Evolutionary conservation across 2,113 vertebrate species (phyloP).

Genomic region (Orientallactaga bullata): DNA sequence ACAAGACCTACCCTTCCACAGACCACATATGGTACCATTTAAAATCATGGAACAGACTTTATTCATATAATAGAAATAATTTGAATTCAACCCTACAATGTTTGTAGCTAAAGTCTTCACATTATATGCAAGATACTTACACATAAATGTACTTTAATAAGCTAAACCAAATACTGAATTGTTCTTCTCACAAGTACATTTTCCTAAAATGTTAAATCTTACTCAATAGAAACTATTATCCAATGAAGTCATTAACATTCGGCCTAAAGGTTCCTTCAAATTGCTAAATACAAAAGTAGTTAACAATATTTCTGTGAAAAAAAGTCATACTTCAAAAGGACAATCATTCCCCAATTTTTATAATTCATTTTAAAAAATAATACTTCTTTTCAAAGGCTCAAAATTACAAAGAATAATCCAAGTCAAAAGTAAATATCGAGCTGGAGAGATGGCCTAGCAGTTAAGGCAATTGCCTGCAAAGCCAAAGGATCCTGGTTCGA

Average conservation of each 20-base stretch:
- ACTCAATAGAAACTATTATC: not conserved
- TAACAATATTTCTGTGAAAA: not conserved
- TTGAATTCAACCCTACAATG: conserved; percentile 25
- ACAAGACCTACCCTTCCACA: not conserved
- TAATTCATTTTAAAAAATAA: not conserved
- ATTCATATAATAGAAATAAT: not conserved
- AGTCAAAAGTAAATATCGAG: not conserved
- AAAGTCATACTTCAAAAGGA: not conserved
- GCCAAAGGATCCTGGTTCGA: no score
- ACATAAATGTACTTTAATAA: conserved; percentile 25
- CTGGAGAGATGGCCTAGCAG: no score
- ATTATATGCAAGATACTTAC: not conserved
- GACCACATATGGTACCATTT: not conserved
- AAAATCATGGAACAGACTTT: not conserved
- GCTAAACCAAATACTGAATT: conserved; percentile 46
- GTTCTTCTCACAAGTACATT: not conserved
- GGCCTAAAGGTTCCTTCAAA: not conserved
- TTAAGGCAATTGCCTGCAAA: no score
- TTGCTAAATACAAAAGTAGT: not conserved
- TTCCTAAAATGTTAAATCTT: conserved; percentile 24
- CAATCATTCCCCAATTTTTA: not conserved
- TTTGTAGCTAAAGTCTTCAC: not conserved
- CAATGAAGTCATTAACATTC: conserved; percentile 24
- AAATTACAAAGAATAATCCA: conserved; percentile 43
- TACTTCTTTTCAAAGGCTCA: not conserved